Conservation (phyloP, 2,113 vertebrate species). For the Gobiocypris rarus region DNA sequence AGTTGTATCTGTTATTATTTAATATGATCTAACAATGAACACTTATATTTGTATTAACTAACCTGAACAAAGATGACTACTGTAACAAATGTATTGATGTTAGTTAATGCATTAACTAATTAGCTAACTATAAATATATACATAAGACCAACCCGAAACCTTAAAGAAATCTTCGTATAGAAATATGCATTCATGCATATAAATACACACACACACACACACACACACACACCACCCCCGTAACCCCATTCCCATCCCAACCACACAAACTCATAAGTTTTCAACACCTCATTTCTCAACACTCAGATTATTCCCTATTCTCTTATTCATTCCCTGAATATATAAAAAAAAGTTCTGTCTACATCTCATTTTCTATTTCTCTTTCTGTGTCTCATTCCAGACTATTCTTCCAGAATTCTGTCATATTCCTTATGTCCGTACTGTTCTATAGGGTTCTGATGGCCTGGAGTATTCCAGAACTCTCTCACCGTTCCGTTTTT, state of each 20-base stretch:
- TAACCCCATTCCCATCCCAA: conserved; percentile 14
- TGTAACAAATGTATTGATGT: too few relatives aligned
- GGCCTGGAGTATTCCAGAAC: conserved; percentile 62
- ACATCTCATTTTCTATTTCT: conserved; percentile 32
- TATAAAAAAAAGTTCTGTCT: conserved; percentile 38
- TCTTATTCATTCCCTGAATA: conserved; percentile 8
- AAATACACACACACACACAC: too few relatives aligned
- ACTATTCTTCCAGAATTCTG: conserved; percentile 49
- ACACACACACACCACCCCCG: background rate
- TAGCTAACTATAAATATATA: too few relatives aligned
- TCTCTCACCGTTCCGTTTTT: conserved; percentile 68
- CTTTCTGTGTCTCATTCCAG: conserved; percentile 48
- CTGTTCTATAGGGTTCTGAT: conserved; percentile 64
- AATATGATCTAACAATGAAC: too few relatives aligned
- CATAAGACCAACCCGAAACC: background rate
- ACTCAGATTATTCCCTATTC: conserved; percentile 39
- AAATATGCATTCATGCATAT: background rate
- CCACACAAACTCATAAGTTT: conserved; percentile 50
- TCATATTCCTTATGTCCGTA: conserved; percentile 65
- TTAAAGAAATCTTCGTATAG: background rate
- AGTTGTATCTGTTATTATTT: too few relatives aligned
- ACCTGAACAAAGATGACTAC: too few relatives aligned
- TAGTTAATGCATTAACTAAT: too few relatives aligned
- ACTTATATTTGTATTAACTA: too few relatives aligned
- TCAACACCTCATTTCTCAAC: conserved; percentile 59